Evolutionary conservation across 2,113 vertebrate species (phyloP).

Genomic region (Pyxicephalus adspersus): DNA sequence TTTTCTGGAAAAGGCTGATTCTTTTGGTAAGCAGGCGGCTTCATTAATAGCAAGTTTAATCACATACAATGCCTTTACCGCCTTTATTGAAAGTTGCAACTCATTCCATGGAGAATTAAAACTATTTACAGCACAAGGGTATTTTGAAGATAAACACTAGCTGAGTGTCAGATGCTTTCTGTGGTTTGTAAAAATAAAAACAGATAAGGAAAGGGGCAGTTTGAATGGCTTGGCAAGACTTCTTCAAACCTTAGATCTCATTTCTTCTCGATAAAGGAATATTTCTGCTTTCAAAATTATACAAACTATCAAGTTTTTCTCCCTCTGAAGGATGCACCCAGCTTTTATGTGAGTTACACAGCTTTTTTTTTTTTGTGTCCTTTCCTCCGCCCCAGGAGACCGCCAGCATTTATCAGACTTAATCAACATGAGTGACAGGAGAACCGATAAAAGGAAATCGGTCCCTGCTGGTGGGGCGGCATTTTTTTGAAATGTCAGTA

Average conservation of each 20-base stretch:
- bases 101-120: neutral
- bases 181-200: conserved; percentile 22
- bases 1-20: too few relatives aligned
- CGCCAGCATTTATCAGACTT: conserved; percentile 71
- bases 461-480: conserved; percentile 64
- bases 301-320: conserved; percentile 45
- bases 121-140: conserved; percentile 5
- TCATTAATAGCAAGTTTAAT: neutral
- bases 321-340: conserved; percentile 56
- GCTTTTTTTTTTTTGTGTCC: conserved; percentile 63
- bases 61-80: neutral
- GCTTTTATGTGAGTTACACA: conserved; percentile 64
- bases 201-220: neutral
- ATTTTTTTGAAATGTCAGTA: conserved; percentile 75
- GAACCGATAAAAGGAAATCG: conserved; percentile 69
- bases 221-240: neutral
- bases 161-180: conserved; percentile 6
- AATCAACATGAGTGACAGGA: conserved; percentile 75
- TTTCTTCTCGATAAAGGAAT: conserved; percentile 27
- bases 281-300: conserved; percentile 41
- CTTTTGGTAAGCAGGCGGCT: too few relatives aligned
- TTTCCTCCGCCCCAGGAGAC: conserved; percentile 62
- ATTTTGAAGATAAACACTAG: conserved; percentile 21
- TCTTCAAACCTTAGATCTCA: neutral
- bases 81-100: neutral